These are phyloP conservation scores for Eilema griseolum DNA, from an alignment of 2,888 invertebrate genomes.

Conservation along the genomic window DNA sequence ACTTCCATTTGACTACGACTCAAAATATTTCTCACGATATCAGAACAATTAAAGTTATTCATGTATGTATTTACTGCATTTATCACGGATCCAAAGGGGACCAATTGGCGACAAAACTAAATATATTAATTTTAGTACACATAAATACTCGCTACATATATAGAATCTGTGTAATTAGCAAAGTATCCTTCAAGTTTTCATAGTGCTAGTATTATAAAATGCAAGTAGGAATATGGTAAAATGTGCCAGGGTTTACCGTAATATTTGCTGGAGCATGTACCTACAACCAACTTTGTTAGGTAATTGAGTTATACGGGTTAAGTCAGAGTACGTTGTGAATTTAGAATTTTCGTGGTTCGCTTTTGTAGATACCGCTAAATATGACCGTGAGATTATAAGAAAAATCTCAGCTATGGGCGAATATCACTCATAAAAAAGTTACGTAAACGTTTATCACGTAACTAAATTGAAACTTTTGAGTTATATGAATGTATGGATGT, in stretches of 20 bases:
- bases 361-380: neutral
- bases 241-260: neutral
- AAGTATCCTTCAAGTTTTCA: neutral
- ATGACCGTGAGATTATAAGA: neutral
- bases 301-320: conserved; percentile 3
- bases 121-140: neutral
- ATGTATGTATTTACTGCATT: no score
- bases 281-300: neutral
- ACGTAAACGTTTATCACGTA: no score
- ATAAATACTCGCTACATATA: neutral
- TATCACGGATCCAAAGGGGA: no score
- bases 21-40: no score
- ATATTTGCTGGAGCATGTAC: neutral
- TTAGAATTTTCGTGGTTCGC: neutral
- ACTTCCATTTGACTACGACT: no score
- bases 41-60: no score
- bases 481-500: neutral
- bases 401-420: no score
- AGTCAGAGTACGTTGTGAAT: neutral
- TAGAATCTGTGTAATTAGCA: neutral
- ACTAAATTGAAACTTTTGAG: neutral
- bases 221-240: neutral
- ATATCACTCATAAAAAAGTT: neutral
- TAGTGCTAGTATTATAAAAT: neutral
- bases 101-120: neutral